phyloP scores from a whole-genome alignment of 1,140 invertebrate species.

The Neelides sp. region DNA sequence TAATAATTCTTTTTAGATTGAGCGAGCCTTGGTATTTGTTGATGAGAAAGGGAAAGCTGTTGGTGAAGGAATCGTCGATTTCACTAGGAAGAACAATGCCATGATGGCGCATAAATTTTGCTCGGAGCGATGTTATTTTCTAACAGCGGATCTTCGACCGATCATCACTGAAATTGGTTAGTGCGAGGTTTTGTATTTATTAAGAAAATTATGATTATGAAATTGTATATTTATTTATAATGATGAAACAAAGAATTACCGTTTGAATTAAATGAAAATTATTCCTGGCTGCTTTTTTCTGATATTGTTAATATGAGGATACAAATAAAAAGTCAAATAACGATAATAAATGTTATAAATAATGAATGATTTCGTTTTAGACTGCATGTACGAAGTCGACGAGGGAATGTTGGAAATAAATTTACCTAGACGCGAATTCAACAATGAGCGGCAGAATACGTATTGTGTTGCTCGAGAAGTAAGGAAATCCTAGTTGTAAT shows the following conservation, averaged over 20 bases:
- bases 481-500: too few species aligned
- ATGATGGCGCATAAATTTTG: conserved; percentile 76
- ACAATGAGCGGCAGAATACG: conserved; percentile 52
- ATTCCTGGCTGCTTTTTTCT: too few species aligned
- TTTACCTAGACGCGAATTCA: conserved; percentile 47
- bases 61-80: conserved; percentile 94
- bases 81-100: conserved; percentile 78
- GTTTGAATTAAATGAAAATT: too few species aligned
- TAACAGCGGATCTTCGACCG: conserved; percentile 57
- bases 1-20: conserved; percentile 47
- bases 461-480: conserved; percentile 65
- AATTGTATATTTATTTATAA: too few species aligned
- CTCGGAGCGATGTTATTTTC: conserved; percentile 81
- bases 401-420: conserved; percentile 89
- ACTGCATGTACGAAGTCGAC: conserved; percentile 73
- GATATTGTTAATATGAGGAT: too few species aligned
- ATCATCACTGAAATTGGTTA: conserved; percentile 32
- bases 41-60: conserved; percentile 90
- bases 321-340: too few species aligned
- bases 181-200: too few species aligned
- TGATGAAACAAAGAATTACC: too few species aligned
- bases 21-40: conserved; percentile 83
- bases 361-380: too few species aligned
- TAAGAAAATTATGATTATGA: too few species aligned
- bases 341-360: too few species aligned